Evolutionary conservation across 2,113 vertebrate species (phyloP).

Genomic region (Leucopsar rothschildi): DNA sequence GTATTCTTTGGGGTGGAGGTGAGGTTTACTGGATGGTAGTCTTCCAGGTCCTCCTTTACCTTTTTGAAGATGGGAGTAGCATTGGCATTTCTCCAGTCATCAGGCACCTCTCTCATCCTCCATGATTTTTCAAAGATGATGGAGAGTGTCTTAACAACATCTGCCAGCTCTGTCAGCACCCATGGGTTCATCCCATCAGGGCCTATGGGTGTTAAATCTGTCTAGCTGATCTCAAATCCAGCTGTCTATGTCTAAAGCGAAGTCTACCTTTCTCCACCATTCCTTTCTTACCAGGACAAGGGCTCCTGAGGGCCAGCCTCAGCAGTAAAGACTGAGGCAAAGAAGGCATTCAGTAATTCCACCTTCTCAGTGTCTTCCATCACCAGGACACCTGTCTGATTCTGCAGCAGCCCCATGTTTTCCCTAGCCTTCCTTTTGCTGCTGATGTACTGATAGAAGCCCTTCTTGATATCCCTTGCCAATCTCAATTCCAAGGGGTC

Average conservation of each 20-base stretch:
- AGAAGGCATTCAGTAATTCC: background rate
- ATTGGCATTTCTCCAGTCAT: background rate
- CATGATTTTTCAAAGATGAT: background rate
- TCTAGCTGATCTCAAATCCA: background rate
- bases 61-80: background rate
- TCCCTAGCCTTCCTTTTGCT: background rate
- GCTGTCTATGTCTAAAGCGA: background rate
- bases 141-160: background rate
- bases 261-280: background rate
- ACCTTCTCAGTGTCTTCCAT: background rate
- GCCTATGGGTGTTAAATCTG: background rate
- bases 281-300: background rate
- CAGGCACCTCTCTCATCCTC: background rate
- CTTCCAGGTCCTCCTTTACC: background rate
- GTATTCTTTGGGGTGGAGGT: background rate
- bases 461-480: background rate
- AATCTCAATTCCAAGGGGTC: background rate
- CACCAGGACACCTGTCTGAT: background rate
- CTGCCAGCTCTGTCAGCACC: background rate
- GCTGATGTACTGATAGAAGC: background rate
- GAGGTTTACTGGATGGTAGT: background rate
- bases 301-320: background rate
- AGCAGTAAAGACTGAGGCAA: background rate
- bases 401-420: background rate
- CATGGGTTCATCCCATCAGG: background rate